Percentiles rank a stretch among this genome's conserved stretches.
These are phyloP conservation scores for Chirona hameri DNA, from an alignment of 2,888 invertebrate species.

Conservation along the genomic window DNA sequence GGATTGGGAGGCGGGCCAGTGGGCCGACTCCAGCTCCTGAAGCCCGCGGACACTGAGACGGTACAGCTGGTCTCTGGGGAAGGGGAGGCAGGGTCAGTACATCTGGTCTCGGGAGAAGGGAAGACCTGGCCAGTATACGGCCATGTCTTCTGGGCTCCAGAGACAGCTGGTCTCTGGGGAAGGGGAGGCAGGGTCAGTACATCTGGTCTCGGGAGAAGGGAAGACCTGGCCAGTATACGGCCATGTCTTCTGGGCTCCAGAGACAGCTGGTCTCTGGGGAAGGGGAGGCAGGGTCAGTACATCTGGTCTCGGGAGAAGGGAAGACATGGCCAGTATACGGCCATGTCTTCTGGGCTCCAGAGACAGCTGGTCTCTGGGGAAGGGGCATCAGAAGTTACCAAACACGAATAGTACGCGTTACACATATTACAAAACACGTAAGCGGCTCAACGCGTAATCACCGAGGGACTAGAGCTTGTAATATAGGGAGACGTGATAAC, in stretches of 20 bases:
- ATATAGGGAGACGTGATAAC: no score
- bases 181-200: constrained; percentile 68
- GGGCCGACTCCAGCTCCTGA: constrained; percentile 65
- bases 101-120: constrained; percentile 61
- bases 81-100: constrained; percentile 12
- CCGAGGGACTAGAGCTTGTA: background rate
- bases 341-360: no score
- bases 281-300: constrained; percentile 68
- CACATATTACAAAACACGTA: background rate
- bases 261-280: constrained; percentile 59
- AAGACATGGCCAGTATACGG: constrained; percentile 40
- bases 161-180: constrained; percentile 59
- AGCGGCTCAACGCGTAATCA: background rate
- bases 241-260: no score
- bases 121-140: constrained; percentile 40
- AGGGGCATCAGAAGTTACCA: background rate
- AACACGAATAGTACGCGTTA: background rate
- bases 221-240: constrained; percentile 40
- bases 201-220: constrained; percentile 65
- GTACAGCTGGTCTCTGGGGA: constrained; percentile 72
- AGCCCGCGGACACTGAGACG: constrained; percentile 72
- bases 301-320: constrained; percentile 65
- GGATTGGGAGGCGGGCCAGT: constrained; percentile 69
- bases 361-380: background rate
- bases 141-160: no score